Conservation (phyloP, 1,140 invertebrate genomes). For the Sweltsa coloradensis region DNA sequence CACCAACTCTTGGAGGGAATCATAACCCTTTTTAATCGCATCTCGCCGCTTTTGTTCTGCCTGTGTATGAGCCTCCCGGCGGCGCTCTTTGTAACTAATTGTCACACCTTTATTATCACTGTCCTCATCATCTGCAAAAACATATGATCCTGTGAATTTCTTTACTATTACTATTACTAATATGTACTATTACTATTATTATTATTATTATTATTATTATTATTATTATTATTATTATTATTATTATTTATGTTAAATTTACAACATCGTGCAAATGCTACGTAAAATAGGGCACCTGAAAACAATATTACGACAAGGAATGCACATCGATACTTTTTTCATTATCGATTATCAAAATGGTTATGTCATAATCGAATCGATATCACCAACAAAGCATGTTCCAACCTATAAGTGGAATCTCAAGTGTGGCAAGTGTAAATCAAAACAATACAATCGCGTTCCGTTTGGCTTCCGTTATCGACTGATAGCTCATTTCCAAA, state of each 20-base stretch:
- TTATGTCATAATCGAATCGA: too few species aligned
- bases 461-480: too few species aligned
- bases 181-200: background rate
- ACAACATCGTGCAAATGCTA: background rate
- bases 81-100: conserved; percentile 82
- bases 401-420: too few species aligned
- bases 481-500: too few species aligned
- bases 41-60: conserved; percentile 94
- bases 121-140: conserved; percentile 73
- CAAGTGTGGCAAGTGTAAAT: too few species aligned
- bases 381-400: too few species aligned
- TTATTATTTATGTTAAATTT: background rate
- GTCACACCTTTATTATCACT: conserved; percentile 67
- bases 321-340: background rate
- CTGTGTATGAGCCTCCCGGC: conserved; percentile 91
- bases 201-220: background rate
- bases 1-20: conserved; percentile 80
- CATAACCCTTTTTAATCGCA: conserved; percentile 93
- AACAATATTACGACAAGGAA: background rate
- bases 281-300: background rate
- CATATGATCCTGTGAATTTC: conserved; percentile 7
- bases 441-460: too few species aligned
- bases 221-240: background rate
- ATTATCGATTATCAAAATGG: too few species aligned
- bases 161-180: background rate